phyloP scores from a whole-genome alignment of 2,888 invertebrate species.

The Lasioglossum marginatum region DNA sequence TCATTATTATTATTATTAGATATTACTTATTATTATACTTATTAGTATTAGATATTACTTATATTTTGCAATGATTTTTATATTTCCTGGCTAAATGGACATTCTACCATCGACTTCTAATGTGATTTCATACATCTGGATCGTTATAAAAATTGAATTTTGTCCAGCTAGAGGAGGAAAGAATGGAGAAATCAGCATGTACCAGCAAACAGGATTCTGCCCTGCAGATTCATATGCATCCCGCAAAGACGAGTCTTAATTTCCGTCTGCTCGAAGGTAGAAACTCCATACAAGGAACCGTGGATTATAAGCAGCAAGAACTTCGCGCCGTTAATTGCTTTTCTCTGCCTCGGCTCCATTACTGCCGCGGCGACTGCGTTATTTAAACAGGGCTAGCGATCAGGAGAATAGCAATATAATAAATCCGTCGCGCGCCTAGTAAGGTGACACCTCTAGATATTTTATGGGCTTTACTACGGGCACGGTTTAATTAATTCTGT shows the following conservation, averaged over 20 bases:
- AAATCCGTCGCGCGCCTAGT: slow-evolving; percentile 33
- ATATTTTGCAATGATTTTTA: too few relatives aligned
- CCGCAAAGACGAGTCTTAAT: not conserved
- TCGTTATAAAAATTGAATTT: too few relatives aligned
- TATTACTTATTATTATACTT: too few relatives aligned
- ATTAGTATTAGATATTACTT: too few relatives aligned
- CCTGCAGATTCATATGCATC: not conserved
- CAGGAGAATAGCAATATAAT: slow-evolving; percentile 32
- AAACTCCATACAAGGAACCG: not conserved
- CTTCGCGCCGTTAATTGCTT: slow-evolving; percentile 30
- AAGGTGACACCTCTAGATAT: slow-evolving; percentile 63
- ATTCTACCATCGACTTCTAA: too few relatives aligned
- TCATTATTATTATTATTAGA: too few relatives aligned
- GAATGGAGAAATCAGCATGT: not conserved
- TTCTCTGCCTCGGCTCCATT: slow-evolving; percentile 9
- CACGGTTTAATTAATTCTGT: slow-evolving; percentile 75
- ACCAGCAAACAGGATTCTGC: not conserved
- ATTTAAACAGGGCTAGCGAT: slow-evolving; percentile 28
- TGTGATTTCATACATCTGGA: too few relatives aligned
- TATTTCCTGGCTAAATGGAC: too few relatives aligned
- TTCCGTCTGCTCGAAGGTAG: not conserved
- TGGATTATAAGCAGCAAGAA: slow-evolving; percentile 25
- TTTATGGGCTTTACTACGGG: slow-evolving; percentile 64
- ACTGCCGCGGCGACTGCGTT: not conserved
- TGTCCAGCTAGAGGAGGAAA: not conserved